phyloP scores from a whole-genome alignment of 2,888 invertebrate genomes.

The Helobdella robusta region DNA sequence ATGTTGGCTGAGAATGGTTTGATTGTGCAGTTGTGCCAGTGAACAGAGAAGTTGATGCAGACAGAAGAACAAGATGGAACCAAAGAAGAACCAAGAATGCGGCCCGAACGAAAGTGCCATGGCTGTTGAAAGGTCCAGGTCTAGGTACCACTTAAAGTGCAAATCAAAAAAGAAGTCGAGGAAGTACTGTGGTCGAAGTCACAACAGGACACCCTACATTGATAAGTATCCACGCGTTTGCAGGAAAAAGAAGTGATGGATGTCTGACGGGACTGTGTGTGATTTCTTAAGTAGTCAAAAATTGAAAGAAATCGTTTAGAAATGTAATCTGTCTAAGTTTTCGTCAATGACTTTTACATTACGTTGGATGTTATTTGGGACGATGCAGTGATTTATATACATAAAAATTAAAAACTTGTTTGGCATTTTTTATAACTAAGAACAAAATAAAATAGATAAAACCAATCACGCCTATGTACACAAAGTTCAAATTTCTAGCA shows the following conservation, averaged over 20 bases:
- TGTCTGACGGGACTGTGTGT: background rate
- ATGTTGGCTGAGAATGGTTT: too few species aligned
- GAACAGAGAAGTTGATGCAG: too few species aligned
- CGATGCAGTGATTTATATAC: too few species aligned
- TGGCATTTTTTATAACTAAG: too few species aligned
- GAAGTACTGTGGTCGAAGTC: constrained; percentile 13
- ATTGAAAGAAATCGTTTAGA: background rate
- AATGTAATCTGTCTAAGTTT: too few species aligned
- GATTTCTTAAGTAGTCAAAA: background rate
- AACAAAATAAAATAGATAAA: background rate
- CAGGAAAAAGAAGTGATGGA: constrained; percentile 3
- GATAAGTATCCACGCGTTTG: constrained; percentile 22
- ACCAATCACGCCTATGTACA: background rate
- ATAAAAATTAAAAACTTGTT: too few species aligned
- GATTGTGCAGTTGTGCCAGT: too few species aligned
- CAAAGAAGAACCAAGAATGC: background rate
- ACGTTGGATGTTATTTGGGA: too few species aligned
- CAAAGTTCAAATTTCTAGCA: background rate
- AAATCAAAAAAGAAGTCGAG: background rate
- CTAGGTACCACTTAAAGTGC: background rate
- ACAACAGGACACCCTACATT: constrained; percentile 25
- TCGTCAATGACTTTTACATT: too few species aligned
- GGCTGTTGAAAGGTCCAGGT: background rate
- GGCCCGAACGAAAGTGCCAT: background rate
- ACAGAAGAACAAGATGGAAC: background rate